These are phyloP conservation scores for Achlya flavicornis DNA, from an alignment of 2,888 invertebrate species.

Conservation along the genomic window DNA sequence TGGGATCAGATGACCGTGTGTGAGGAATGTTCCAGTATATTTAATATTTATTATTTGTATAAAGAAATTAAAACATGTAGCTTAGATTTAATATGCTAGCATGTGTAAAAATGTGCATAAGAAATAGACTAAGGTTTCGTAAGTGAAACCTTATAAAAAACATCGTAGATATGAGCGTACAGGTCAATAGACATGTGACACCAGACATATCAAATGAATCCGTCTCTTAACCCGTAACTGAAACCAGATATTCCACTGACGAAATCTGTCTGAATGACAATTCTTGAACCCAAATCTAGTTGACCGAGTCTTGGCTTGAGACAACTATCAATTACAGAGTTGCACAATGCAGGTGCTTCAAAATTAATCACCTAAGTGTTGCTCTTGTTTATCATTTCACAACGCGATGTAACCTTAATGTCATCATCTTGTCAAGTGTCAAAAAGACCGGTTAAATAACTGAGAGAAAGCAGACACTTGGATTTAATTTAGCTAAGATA, in stretches of 20 bases:
- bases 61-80: no score
- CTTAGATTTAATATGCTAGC: neutral
- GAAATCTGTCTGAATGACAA: slow-evolving; percentile 15
- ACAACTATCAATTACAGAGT: slow-evolving; percentile 19
- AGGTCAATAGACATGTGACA: slow-evolving; percentile 11
- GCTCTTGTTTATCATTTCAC: slow-evolving; percentile 20
- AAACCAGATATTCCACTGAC: slow-evolving; percentile 15
- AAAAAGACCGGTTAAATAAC: slow-evolving; percentile 38
- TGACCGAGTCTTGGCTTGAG: neutral
- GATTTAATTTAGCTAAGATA: slow-evolving; percentile 49
- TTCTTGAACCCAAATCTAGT: slow-evolving; percentile 8
- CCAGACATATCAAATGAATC: slow-evolving; percentile 17
- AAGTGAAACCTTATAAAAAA: neutral
- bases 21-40: no score
- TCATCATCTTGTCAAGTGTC: slow-evolving; percentile 53
- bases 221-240: slow-evolving; percentile 18
- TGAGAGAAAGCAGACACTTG: slow-evolving; percentile 49
- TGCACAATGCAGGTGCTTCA: slow-evolving; percentile 23
- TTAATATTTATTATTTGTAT: no score
- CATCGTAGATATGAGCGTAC: slow-evolving; percentile 1
- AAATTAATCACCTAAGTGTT: slow-evolving; percentile 18
- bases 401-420: slow-evolving; percentile 38
- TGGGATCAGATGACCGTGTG: no score
- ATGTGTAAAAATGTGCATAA: no score
- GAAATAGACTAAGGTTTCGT: no score